Base-by-base conservation (phyloP, 2,888 invertebrate species). In the Fabriciana adippe region DNA sequence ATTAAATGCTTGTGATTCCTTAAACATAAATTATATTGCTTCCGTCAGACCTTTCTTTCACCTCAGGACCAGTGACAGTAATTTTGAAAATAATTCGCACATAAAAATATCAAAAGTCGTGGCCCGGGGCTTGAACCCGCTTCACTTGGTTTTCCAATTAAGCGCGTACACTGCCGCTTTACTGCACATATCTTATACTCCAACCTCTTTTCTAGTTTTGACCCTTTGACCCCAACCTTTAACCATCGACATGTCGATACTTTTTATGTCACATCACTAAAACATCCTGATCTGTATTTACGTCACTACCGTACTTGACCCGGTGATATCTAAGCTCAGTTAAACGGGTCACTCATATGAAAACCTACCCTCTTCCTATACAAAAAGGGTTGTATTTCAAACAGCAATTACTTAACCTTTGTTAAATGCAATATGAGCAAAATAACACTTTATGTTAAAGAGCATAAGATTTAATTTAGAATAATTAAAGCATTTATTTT, bases 271-370 rank as follows among this genome's bases (percentile, higher is more conserved):
- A 59, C 77, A 76, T 72, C 76, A 62, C 76, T 78, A 73, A 6
- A 66, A 8, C 67, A 74, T 80, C 80, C 79, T 80, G 78, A 67
- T 74, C 75, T 73, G 73, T 72, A 74, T 70, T 77, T 79, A 69
- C 79, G 79, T 80, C 80, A 80, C 74, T 63, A 78, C 69, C 75
- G 78, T 79, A 75, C 78, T 79, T 78, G 79, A 79, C 78, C 80
- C 69, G 67, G 64, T 75, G 75, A 72, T 74, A 76, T 72, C 74
- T 78, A 72, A 70, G 69, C 67, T 69, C 59, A 69, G 66, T 65
- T 59, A 70, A 71, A 67, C 60, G 51, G 50, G 31, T 56, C 60
- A 31, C 6, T 18, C 41, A 67, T 31, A 53, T n/a, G 6, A 77
- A 73, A 71, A 56, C 41, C 54, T 60, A 67, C 72, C 56, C 31